Conservation (phyloP, 2,888 invertebrate genomes). For the Agrilus cyanescens region DNA sequence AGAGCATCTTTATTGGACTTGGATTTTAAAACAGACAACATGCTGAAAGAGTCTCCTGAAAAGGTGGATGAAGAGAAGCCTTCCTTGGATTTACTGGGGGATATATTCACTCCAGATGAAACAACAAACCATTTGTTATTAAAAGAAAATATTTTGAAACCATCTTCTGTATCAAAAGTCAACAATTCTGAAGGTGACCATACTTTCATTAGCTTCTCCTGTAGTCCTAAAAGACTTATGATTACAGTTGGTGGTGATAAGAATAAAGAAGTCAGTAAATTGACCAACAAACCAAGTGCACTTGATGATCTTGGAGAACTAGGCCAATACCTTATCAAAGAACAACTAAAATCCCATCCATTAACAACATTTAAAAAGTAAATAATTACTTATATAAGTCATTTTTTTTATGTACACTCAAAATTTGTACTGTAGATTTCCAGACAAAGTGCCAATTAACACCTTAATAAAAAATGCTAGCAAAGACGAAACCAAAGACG, state of each 20-base stretch:
- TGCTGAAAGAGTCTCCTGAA: slow-evolving; percentile 7
- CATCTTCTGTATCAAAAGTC: slow-evolving; percentile 20
- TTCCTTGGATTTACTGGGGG: slow-evolving; percentile 39
- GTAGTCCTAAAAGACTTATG: background rate
- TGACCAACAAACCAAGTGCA: slow-evolving; percentile 40
- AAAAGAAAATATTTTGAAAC: slow-evolving; percentile 32
- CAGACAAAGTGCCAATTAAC: slow-evolving; percentile 55
- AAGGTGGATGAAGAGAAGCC: slow-evolving; percentile 17
- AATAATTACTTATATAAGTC: slow-evolving; percentile 9
- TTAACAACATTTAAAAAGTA: slow-evolving; percentile 38
- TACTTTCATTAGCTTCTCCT: too few relatives aligned
- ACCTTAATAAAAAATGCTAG: slow-evolving; percentile 35
- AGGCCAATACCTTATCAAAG: slow-evolving; percentile 67
- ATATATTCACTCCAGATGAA: slow-evolving; percentile 37
- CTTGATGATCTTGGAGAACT: slow-evolving; percentile 68
- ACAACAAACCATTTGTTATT: slow-evolving; percentile 30
- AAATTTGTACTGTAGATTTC: slow-evolving; percentile 36
- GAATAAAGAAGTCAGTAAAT: slow-evolving; percentile 8
- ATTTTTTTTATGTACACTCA: background rate
- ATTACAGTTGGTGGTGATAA: background rate
- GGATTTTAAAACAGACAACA: slow-evolving; percentile 22
- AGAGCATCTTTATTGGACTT: slow-evolving; percentile 38
- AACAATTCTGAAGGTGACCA: too few relatives aligned
- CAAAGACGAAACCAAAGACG: slow-evolving; percentile 11
- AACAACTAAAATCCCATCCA: slow-evolving; percentile 38